Evolutionary conservation across 2,888 invertebrate genomes (phyloP), one percentile per base, ranked within the genome.

Genomic region (Lasius fuliginosus): DNA sequence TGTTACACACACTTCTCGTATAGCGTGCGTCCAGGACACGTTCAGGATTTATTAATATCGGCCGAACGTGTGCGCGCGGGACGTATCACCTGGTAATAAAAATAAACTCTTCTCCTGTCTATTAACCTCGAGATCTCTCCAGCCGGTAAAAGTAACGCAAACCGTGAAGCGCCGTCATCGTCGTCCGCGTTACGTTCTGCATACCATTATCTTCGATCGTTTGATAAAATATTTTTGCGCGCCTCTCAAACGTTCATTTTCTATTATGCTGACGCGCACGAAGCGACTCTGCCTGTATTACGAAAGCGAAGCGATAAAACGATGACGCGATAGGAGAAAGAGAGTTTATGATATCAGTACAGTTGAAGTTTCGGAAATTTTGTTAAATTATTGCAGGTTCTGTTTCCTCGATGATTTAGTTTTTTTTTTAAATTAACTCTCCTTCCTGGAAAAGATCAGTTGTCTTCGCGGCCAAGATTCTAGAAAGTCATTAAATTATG

Each of bases 41-140:
- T 58, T 33, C 36, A 83, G 79, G 83, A 79, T 83, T 79, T 60
- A 83, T 68, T 79, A 68, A 40, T 68, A 23, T 79, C 77, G 68
- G 40, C 56, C 83, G 77, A 68, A 68, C 67, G 23, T 23, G 65
- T 42, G 64, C 82, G 65, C 53, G 81, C 49, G 36, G 77, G 67
- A 83, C 77, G 81, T 69, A 53, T 79, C 79, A 58, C 33, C 60
- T 46, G 60, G 27, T 46, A 71, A 15, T 60, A 71, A 79, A 71
- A 79, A 79, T 71, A 79, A 71, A 71, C 60, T 77, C 79, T 79
- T 71, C 58, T 69, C 46, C 33, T 27, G 60, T 23, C 46, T 60
- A 71, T 23, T 79, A 79, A 79, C 79, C 79, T 79, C 79, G 71
- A 79, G 71, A 71, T 60, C 79, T 49, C 79, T 27, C 71, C 71